Percentiles rank a stretch among this genome's conserved stretches.
phyloP scores from a whole-genome alignment of 2,888 invertebrate species.

The Dolichopus griseipennis region DNA sequence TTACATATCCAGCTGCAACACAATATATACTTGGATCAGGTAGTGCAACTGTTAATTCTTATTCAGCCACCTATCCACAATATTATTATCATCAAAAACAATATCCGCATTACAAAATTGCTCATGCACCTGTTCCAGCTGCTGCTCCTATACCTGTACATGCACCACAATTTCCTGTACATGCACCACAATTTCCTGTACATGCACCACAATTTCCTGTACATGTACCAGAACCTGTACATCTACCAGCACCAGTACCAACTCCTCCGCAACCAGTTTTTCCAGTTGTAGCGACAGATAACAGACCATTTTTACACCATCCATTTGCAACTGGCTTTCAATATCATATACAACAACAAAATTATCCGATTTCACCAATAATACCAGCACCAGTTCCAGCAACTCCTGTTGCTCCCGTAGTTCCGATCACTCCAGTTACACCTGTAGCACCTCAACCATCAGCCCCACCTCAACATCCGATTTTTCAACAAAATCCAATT shows the following conservation, averaged over 20 bases:
- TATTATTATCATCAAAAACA: constrained; percentile 31
- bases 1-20: constrained; percentile 17
- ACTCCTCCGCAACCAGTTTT: constrained; percentile 19
- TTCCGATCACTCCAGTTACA: constrained; percentile 14
- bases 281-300: constrained; percentile 21
- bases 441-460: constrained; percentile 9
- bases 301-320: constrained; percentile 24
- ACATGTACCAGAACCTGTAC: constrained; percentile 13
- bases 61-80: constrained; percentile 37
- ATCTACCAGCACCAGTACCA: not conserved
- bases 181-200: constrained; percentile 16
- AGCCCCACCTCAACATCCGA: no score
- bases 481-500: no score
- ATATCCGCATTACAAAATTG: constrained; percentile 15
- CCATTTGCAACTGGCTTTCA: constrained; percentile 23
- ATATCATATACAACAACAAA: constrained; percentile 19
- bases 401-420: constrained; percentile 17
- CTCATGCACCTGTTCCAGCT: constrained; percentile 15
- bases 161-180: constrained; percentile 18
- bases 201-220: constrained; percentile 18
- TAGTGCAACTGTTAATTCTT: constrained; percentile 36
- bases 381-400: constrained; percentile 16
- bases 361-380: not conserved
- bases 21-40: constrained; percentile 36
- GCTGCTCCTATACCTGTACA: constrained; percentile 18